Conservation (phyloP, 2,113 vertebrate species). For the Cephalopholis sonnerati region DNA sequence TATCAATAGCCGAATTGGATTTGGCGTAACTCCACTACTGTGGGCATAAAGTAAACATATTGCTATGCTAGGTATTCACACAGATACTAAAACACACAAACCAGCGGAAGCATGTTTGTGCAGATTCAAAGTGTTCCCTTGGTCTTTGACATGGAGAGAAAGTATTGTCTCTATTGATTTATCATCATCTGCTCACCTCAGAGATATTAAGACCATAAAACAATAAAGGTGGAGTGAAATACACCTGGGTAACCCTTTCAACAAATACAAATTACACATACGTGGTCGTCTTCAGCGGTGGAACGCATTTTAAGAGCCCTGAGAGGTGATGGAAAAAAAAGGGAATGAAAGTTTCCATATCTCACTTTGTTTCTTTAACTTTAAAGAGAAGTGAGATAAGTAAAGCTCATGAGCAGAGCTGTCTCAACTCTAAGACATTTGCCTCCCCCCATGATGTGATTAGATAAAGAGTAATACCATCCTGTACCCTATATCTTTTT, state of each 20-base stretch:
- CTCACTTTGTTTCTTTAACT: slow-evolving; percentile 11
- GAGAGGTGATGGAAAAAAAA: background rate
- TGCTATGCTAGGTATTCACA: slow-evolving; percentile 12
- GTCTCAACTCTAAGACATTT: slow-evolving; percentile 2
- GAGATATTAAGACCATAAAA: slow-evolving; percentile 66
- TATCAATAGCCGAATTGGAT: slow-evolving; percentile 58
- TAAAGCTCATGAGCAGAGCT: slow-evolving; percentile 4
- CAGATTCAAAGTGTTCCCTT: slow-evolving; percentile 33
- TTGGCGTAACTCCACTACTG: slow-evolving; percentile 40
- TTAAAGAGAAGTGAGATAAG: background rate
- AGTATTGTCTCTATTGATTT: slow-evolving; percentile 69
- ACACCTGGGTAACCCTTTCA: slow-evolving; percentile 45
- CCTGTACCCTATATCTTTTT: slow-evolving; percentile 53
- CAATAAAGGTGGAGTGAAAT: slow-evolving; percentile 52
- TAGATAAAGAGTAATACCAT: slow-evolving; percentile 37
- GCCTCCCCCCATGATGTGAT: slow-evolving; percentile 22
- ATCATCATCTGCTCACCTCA: slow-evolving; percentile 61
- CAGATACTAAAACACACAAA: slow-evolving; percentile 13
- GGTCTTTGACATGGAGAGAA: slow-evolving; percentile 45
- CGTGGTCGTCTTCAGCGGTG: background rate
- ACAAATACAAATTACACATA: slow-evolving; percentile 40
- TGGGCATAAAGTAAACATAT: slow-evolving; percentile 23
- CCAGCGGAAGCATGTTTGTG: slow-evolving; percentile 28
- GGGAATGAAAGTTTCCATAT: background rate
- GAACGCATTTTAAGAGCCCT: background rate